Percentiles rank a stretch among this genome's conserved stretches.
phyloP scores from a whole-genome alignment of 2,113 vertebrate genomes.

The Empidonax traillii region DNA sequence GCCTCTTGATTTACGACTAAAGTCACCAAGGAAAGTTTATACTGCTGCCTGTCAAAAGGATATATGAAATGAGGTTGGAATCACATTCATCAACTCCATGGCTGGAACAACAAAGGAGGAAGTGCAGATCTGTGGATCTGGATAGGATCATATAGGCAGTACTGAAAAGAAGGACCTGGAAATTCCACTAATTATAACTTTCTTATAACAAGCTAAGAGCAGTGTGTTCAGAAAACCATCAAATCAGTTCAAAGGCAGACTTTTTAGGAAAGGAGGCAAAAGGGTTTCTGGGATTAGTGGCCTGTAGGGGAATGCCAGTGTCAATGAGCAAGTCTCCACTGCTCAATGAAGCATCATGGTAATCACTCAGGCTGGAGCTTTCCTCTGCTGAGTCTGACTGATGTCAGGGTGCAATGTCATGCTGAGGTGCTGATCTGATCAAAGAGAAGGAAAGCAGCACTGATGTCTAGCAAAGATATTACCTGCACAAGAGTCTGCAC shows the following conservation, averaged over 20 bases:
- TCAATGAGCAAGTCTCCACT: background rate
- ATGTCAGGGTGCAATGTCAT: fast-evolving
- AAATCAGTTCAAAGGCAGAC: background rate
- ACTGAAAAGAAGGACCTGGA: background rate
- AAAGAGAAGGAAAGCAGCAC: background rate
- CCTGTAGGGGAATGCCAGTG: background rate
- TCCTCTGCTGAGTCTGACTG: fast-evolving
- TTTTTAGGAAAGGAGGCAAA: background rate
- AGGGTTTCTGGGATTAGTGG: background rate
- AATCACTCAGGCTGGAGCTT: background rate
- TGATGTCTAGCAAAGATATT: background rate
- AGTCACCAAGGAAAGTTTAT: background rate
- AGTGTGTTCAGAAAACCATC: background rate
- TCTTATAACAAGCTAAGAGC: background rate
- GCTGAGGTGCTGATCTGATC: background rate
- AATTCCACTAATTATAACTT: background rate
- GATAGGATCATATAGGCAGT: background rate
- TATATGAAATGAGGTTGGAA: background rate
- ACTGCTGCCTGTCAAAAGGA: background rate
- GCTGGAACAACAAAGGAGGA: background rate
- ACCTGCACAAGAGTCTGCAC: fast-evolving
- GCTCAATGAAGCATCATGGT: background rate
- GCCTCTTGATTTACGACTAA: background rate
- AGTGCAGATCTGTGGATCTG: background rate
- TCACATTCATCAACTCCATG: background rate